Evolutionary conservation across 2,888 invertebrate species (phyloP).

Genomic region (Marronus borbonicus): DNA sequence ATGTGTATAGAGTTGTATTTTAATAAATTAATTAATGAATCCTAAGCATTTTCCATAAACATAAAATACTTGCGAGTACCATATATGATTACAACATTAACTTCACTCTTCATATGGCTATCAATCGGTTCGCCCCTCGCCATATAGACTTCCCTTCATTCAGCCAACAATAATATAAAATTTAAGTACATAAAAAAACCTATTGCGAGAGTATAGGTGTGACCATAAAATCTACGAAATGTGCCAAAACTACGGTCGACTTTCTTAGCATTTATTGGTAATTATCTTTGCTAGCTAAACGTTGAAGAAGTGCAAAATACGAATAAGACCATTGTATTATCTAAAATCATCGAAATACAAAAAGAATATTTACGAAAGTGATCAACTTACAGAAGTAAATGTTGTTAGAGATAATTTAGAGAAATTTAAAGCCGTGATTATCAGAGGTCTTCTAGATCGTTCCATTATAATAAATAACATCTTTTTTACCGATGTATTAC

Average conservation of each 20-base stretch:
- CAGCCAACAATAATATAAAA: too few relatives aligned
- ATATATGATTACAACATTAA: too few relatives aligned
- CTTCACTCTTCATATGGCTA: too few relatives aligned
- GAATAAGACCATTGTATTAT: constrained; percentile 55
- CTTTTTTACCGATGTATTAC: constrained; percentile 53
- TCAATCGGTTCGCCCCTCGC: too few relatives aligned
- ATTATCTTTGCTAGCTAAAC: constrained; percentile 41
- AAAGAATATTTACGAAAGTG: neutral
- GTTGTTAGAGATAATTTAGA: constrained; percentile 57
- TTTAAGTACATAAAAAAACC: too few relatives aligned
- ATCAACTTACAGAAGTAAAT: constrained; percentile 24
- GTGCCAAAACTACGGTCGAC: neutral
- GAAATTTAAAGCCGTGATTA: constrained; percentile 60
- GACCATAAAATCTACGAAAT: neutral
- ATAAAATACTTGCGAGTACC: too few relatives aligned
- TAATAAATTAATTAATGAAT: too few relatives aligned
- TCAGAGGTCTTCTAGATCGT: constrained; percentile 58
- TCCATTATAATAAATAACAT: constrained; percentile 60
- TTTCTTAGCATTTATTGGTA: neutral
- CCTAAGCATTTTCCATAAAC: too few relatives aligned
- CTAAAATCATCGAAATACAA: constrained; percentile 44
- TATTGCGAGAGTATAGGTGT: too few relatives aligned
- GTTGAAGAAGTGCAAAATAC: constrained; percentile 54
- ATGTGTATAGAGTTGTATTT: too few relatives aligned
- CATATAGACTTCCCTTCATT: too few relatives aligned